Evolutionary conservation across 1,140 invertebrate species (phyloP).

Genomic region (Babylonia areolata): DNA sequence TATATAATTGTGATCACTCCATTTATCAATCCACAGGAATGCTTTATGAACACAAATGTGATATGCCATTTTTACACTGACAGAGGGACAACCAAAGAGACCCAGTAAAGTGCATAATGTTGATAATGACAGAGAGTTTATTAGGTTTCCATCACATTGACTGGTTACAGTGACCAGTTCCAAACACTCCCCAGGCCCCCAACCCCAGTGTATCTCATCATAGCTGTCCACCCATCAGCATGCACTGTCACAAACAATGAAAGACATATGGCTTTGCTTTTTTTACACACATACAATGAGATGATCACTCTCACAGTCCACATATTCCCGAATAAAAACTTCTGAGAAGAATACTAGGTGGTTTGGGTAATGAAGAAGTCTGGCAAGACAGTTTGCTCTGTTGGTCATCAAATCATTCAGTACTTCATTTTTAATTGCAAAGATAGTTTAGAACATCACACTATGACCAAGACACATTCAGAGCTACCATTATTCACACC

Average conservation of each 20-base stretch:
- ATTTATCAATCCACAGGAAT: neutral
- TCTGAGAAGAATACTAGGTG: neutral
- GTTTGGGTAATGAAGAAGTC: neutral
- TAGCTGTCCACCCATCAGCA: neutral
- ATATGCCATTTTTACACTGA: neutral
- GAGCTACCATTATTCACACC: neutral
- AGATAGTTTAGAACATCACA: neutral
- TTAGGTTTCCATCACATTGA: neutral
- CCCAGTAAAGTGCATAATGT: too few species aligned
- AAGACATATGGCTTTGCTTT: neutral
- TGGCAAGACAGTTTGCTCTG: neutral
- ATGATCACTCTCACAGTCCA: neutral
- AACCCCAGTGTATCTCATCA: neutral
- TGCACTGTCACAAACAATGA: neutral
- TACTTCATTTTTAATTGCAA: neutral
- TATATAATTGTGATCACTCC: neutral
- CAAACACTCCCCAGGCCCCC: neutral
- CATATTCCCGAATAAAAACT: neutral
- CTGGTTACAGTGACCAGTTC: too few species aligned
- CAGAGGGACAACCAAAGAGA: neutral
- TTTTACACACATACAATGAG: neutral
- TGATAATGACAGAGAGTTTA: too few species aligned
- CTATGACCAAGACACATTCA: neutral
- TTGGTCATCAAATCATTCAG: neutral
- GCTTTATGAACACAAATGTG: neutral